Base-by-base conservation (phyloP, 2,888 invertebrate genomes). In the Drosophila melanosoma region DNA sequence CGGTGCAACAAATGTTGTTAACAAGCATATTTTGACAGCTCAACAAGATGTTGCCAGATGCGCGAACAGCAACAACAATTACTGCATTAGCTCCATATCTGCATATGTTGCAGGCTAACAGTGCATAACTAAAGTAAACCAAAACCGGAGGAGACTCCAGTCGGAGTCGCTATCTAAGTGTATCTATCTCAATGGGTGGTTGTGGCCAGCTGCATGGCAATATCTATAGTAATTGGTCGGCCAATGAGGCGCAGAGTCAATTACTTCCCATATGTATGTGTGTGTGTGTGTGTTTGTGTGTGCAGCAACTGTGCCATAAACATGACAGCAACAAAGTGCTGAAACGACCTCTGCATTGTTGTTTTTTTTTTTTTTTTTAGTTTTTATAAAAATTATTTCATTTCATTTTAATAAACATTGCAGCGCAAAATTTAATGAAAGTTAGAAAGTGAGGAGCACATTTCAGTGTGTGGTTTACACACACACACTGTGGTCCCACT, bases 11-110 rank as follows among this genome's bases (percentile, higher is more conserved):
- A 87, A 87, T 84, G 87, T 88, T 87, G 87, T 88, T 87, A 87
- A 87, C 87, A 87, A 84, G 87, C 84, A 78, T 84, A 88, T 87
- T 87, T 87, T 87, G 87, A 87, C 87, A 89, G 87, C 89, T 88
- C 85, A 87, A 88, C 87, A 88, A 83, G 83, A 87, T 88, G 87
- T 89, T 88, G 88, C 86, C 87, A 87, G 87, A 87, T 89, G 87
- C 88, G 87, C 89, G 82, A 88, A 83, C 79, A 81, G 73, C 77
- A 77, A 75, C 68, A 66, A 60, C 20, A 11, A 42, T 36, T 61
- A 40, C 69, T 63, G 68, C 45, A 23, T 4, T 45, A 15, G 23
- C 8, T 23, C 26, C 61, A 76, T 76, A 76, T 76, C 53, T 76
- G 70, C 76, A 76, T 76, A 68, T 75, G 75, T 72, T 76, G 71